phyloP scores from a whole-genome alignment of 2,888 invertebrate genomes.

The Drosophila buzzatii region DNA sequence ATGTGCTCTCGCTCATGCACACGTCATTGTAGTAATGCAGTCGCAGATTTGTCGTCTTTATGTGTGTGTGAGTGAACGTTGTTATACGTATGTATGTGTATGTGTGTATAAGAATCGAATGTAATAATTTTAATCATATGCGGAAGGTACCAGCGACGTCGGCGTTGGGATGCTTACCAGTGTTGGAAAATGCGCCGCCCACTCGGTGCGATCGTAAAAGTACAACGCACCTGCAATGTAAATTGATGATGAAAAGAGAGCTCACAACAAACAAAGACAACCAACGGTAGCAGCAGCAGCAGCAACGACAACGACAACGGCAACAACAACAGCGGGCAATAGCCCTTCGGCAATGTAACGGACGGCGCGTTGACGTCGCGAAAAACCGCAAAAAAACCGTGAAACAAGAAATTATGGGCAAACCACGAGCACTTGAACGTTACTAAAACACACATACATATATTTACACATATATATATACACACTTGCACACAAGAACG shows the following conservation, averaged over 20 bases:
- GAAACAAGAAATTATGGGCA: conserved; percentile 55
- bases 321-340: conserved; percentile 38
- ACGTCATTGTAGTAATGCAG: conserved; percentile 60
- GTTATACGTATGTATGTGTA: neutral
- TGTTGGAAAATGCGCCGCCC: conserved; percentile 57
- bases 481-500: neutral
- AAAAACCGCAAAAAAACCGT: conserved; percentile 56
- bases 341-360: conserved; percentile 64
- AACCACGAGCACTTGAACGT: conserved; percentile 25
- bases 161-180: conserved; percentile 62
- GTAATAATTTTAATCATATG: conserved; percentile 61
- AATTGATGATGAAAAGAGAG: conserved; percentile 22
- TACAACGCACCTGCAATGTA: conserved; percentile 65
- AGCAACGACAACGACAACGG: conserved; percentile 18
- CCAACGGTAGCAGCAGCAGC: conserved; percentile 17
- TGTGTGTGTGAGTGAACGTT: conserved; percentile 6
- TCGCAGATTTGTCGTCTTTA: conserved; percentile 54
- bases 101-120: conserved; percentile 57
- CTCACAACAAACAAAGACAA: conserved; percentile 43
- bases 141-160: conserved; percentile 20
- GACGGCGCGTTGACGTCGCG: conserved; percentile 53
- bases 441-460: conserved; percentile 14
- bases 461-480: neutral
- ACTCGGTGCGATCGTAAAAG: conserved; percentile 48
- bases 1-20: conserved; percentile 20